Conservation (phyloP, 2,888 invertebrate species). For the Dendrolimus pini region DNA sequence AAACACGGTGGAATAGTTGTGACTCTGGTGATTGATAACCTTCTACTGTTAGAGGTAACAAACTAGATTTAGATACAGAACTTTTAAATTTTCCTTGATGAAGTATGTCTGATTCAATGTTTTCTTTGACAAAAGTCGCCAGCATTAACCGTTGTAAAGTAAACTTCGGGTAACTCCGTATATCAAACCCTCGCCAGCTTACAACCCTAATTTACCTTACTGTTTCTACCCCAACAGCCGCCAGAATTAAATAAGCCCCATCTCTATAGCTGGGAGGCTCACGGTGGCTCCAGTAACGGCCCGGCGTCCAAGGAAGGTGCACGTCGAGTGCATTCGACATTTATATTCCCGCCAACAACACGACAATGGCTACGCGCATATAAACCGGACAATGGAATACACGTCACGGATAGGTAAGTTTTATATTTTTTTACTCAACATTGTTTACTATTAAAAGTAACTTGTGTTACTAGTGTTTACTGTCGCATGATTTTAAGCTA, state of each 20-base stretch:
- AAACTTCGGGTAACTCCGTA: no score
- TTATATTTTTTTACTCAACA: constrained; percentile 29
- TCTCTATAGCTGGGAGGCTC: constrained; percentile 32
- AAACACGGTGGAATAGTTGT: no score
- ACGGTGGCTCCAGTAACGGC: constrained; percentile 27
- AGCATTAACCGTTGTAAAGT: no score
- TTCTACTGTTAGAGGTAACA: no score
- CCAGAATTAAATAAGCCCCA: constrained; percentile 22
- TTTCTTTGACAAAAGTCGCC: no score
- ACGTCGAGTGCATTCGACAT: constrained; percentile 5
- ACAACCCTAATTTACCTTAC: not conserved
- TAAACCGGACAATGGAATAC: constrained; percentile 52
- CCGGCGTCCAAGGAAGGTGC: constrained; percentile 19
- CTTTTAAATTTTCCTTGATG: no score
- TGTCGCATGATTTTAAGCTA: not conserved
- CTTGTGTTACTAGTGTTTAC: constrained; percentile 5
- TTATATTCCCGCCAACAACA: constrained; percentile 34
- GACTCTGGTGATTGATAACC: no score
- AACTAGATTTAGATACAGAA: no score
- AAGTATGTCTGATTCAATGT: no score
- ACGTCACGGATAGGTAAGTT: constrained; percentile 52
- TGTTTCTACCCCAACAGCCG: not conserved
- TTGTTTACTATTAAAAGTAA: constrained; percentile 19
- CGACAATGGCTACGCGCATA: constrained; percentile 30
- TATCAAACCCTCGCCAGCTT: no score